Conservation (phyloP, 1,140 invertebrate species). For the Drosophila mayri region DNA sequence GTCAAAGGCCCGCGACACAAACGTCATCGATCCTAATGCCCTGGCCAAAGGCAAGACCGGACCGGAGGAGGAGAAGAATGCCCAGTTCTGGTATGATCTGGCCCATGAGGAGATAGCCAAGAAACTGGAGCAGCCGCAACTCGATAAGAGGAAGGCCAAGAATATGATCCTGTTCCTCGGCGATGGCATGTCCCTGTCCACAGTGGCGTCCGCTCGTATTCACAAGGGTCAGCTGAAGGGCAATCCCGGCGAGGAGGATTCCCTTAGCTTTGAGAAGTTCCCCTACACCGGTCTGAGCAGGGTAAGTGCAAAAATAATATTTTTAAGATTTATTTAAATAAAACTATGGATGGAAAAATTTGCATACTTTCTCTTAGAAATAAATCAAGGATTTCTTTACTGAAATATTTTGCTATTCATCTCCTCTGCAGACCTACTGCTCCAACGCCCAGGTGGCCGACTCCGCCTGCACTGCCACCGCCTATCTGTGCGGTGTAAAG, state of each 20-base stretch:
- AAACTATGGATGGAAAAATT: not conserved
- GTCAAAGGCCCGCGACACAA: not conserved
- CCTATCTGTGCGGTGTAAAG: slow-evolving; percentile 91
- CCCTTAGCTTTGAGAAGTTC: slow-evolving; percentile 91
- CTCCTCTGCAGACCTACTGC: slow-evolving; percentile 86
- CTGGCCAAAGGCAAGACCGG: slow-evolving; percentile 26
- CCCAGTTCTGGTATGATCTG: slow-evolving; percentile 69
- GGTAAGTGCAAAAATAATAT: slow-evolving; percentile 37
- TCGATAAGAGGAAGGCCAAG: slow-evolving; percentile 86
- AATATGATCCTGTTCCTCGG: slow-evolving; percentile 92
- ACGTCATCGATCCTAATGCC: slow-evolving; percentile 34
- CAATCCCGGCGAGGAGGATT: slow-evolving; percentile 88
- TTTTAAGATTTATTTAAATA: too few species aligned
- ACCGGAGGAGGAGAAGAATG: slow-evolving; percentile 59
- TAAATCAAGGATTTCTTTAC: too few species aligned
- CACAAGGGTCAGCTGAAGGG: slow-evolving; percentile 87
- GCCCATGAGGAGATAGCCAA: slow-evolving; percentile 57
- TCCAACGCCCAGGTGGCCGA: slow-evolving; percentile 93
- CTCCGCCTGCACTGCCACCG: slow-evolving; percentile 90
- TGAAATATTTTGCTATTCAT: too few species aligned
- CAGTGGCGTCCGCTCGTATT: slow-evolving; percentile 89
- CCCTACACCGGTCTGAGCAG: slow-evolving; percentile 90
- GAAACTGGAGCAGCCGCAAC: slow-evolving; percentile 33
- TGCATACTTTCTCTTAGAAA: not conserved
- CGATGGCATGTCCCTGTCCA: slow-evolving; percentile 92